Base-by-base conservation (phyloP, 2,113 vertebrate species). In the Ptyas mucosa region DNA sequence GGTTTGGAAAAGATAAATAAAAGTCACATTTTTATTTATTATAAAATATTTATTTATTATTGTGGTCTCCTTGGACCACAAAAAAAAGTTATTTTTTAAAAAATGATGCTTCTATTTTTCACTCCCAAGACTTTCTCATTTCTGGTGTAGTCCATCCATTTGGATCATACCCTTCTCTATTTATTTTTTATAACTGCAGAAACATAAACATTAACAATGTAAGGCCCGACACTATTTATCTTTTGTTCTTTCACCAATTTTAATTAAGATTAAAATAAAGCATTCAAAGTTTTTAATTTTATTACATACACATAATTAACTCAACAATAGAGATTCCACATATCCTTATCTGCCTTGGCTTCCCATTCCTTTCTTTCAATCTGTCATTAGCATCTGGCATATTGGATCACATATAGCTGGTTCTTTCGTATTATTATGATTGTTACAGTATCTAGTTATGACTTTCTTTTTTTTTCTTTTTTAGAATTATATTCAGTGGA, bases 301-400 rank as follows among this genome's bases (percentile, higher is more conserved):
- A 88, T 94, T 94, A 75, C 20, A 89, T 88, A n/a, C 58, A 95
- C 75, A 85, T 85, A 85, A 88, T 92, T 43, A 91, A 75, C 29
- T 92, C 85, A 4, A 14, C 3, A 14, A 92, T 49, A 93, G 87
- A 92, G 91, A 86, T 12, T 85, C 39, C 90, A 91, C 5, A 0
- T 0, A 85, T 3, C 87, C 91, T 94, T 54, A 7, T 3, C 1
- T 64, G 39, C 8, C 85, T 51, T 91, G 85, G 14, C n/a, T 94
- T 88, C 87, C 55, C 23, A 57, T 26, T 26, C 18, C 39, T 53
- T 26, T 61, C 85, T 43, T 90, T 51, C 0, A 0, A 18, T 54
- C 29, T 93, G 20, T 90, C 26, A 12, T 34, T 54, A 43, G 1
- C 3, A 24, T n/a, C 89, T 69, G 52, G 1, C 1, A 3, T 5